These are phyloP conservation scores for Pterophyllum scalare DNA, from an alignment of 2,113 vertebrate species.

Conservation along the genomic window DNA sequence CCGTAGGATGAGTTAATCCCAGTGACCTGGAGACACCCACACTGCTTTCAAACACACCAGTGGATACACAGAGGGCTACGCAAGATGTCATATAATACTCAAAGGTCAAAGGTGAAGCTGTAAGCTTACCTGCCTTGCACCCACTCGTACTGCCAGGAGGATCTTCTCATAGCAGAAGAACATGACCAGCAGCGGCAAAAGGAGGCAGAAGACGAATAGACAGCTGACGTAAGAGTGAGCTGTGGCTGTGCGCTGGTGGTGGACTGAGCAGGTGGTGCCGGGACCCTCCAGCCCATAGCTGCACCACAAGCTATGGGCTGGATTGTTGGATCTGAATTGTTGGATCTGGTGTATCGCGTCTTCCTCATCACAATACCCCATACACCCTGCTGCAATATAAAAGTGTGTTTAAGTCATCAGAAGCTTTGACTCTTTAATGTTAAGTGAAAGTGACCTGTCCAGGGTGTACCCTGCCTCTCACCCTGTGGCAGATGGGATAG, in stretches of 20 bases:
- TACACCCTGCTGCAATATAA: background rate
- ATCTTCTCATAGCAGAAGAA: slow-evolving; percentile 66
- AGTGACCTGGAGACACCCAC: slow-evolving; percentile 22
- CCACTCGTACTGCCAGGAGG: slow-evolving; percentile 45
- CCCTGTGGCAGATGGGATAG: no score
- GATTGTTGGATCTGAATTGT: no score
- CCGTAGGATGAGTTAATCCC: slow-evolving; percentile 11
- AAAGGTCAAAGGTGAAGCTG: slow-evolving; percentile 35
- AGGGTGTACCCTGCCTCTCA: no score
- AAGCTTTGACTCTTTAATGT: background rate
- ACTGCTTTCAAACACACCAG: background rate
- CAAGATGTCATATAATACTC: no score
- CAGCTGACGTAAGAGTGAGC: slow-evolving; percentile 62
- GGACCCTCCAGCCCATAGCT: slow-evolving; percentile 62
- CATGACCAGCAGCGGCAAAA: slow-evolving; percentile 62
- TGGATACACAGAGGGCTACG: background rate
- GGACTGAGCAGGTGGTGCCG: slow-evolving; percentile 60
- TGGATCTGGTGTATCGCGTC: no score
- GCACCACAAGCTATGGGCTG: no score
- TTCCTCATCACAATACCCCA: no score
- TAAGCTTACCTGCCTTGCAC: slow-evolving; percentile 24
- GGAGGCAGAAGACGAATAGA: slow-evolving; percentile 63
- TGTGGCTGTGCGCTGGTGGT: slow-evolving; percentile 33
- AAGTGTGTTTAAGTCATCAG: background rate
- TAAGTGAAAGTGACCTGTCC: no score